Evolutionary conservation across 23 tunicate genomes (phyloP), one percentile per base, ranked within the genome.

Genomic region (Aplidium turbinatum): DNA sequence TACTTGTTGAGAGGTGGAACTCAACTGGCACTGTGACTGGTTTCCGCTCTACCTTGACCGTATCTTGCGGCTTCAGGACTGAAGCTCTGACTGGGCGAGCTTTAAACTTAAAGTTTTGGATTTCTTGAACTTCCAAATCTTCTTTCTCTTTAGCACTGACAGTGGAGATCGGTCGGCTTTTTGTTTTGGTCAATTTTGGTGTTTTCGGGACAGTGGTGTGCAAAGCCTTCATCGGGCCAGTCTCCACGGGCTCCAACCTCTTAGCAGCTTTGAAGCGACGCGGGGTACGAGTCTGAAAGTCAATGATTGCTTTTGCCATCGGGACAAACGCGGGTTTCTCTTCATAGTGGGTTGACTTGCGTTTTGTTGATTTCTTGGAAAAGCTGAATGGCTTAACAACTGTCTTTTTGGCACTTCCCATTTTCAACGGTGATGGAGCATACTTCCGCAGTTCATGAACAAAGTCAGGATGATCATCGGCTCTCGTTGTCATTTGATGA

Each of bases 271-370:
- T 45, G 26, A 31, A 76, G 7, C 82, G 24, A 26, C n/a, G 35
- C 26, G 85, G 80, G 4, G 82, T 69, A 0, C 68, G 60, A 29
- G 42, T 68, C 6, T 84, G 82, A 35, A 84, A 84, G 58, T 84
- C 82, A 9, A 69, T 56, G 20, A 84, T 70, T 0, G 82, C 90
- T 69, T 76, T 76, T 33, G 90, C 90, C 90, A 84, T 84, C 25
- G 90, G 90, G 0, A 76, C 82, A 58, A 84, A 84, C 47, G 54
- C 42, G 4, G 7, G 58, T 33, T 48, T n/a, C 0, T 19, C 25
- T 0, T 6, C n/a, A 9, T 50, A 35, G 1, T 38, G 20, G 2
- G 48, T 25, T 24, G 57, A 63, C 46, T 35, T 23, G n/a, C 57
- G 32, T 5, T 57, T 35, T 58, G 58, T 84, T 46, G 72, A 42